Percentiles rank a stretch among this genome's conserved stretches.
phyloP scores from a whole-genome alignment of 1,140 invertebrate species.

The Tetramorium simillimum region DNA sequence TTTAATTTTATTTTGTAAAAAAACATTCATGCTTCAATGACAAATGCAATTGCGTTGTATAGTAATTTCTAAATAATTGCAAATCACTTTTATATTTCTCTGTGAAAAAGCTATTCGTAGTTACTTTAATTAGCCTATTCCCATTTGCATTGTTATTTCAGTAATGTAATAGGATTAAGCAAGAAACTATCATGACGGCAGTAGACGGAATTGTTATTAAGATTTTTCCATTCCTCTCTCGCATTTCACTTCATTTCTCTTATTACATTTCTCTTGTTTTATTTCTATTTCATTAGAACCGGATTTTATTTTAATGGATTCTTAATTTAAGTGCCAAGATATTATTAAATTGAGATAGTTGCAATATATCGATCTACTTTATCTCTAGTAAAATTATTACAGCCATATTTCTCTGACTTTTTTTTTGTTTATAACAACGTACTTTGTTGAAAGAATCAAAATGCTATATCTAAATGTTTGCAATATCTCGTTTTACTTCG shows the following conservation, averaged over 20 bases:
- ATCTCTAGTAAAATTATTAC: not conserved
- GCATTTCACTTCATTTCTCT: not conserved
- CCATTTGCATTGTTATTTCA: slow-evolving; percentile 10
- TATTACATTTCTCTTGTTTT: not conserved
- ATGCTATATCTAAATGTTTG: not conserved
- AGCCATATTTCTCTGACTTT: not conserved
- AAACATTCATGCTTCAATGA: not conserved
- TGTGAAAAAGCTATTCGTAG: not conserved
- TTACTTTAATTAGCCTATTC: slow-evolving; percentile 26
- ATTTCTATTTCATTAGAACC: not conserved
- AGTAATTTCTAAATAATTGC: slow-evolving; percentile 19
- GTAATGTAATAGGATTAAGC: not conserved
- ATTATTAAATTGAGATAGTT: not conserved
- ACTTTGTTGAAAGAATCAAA: not conserved
- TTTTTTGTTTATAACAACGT: not conserved
- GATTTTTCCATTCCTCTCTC: not conserved
- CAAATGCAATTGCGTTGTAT: not conserved
- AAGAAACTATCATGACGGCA: not conserved
- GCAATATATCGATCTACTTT: not conserved
- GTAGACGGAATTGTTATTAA: not conserved
- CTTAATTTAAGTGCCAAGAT: not conserved
- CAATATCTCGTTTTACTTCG: not conserved
- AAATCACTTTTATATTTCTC: not conserved
- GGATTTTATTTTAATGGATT: slow-evolving; percentile 10
- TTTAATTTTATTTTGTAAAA: slow-evolving; percentile 6